Conservation (phyloP, 1,140 invertebrate species). For the Mycetomoellerius zeteki region DNA sequence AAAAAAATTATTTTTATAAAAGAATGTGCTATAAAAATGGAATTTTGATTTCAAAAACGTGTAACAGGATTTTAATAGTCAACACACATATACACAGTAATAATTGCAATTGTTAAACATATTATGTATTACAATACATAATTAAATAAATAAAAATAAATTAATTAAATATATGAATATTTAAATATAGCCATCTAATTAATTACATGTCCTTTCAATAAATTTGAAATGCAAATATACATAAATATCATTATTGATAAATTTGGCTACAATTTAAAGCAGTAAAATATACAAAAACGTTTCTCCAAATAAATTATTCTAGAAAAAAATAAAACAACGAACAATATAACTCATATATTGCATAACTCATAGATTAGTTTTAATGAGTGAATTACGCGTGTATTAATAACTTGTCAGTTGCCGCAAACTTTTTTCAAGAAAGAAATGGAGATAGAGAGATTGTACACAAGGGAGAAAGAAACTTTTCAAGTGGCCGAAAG, state of each 20-base stretch:
- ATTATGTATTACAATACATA: not conserved
- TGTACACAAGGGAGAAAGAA: constrained; percentile 18
- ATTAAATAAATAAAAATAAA: not conserved
- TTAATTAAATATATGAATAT: not conserved
- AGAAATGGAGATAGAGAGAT: not conserved
- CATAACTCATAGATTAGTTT: not conserved
- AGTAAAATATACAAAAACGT: not conserved
- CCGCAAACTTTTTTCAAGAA: constrained; percentile 4
- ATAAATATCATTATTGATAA: not conserved
- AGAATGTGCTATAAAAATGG: not conserved
- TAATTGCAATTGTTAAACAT: not conserved
- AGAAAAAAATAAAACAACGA: not conserved
- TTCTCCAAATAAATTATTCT: constrained; percentile 4
- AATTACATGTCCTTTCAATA: not conserved
- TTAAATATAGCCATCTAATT: not conserved
- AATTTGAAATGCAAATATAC: not conserved
- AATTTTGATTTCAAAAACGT: not conserved
- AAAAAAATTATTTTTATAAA: not conserved
- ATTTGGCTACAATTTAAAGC: not conserved
- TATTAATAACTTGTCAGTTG: constrained; percentile 29
- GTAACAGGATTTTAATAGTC: not conserved
- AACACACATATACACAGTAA: not conserved
- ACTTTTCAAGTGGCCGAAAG: constrained; percentile 47
- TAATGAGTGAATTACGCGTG: constrained; percentile 21
- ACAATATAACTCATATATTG: not conserved